phyloP scores from a whole-genome alignment of 2,797 vertebrate species.

The Macroramphosus scolopax region DNA sequence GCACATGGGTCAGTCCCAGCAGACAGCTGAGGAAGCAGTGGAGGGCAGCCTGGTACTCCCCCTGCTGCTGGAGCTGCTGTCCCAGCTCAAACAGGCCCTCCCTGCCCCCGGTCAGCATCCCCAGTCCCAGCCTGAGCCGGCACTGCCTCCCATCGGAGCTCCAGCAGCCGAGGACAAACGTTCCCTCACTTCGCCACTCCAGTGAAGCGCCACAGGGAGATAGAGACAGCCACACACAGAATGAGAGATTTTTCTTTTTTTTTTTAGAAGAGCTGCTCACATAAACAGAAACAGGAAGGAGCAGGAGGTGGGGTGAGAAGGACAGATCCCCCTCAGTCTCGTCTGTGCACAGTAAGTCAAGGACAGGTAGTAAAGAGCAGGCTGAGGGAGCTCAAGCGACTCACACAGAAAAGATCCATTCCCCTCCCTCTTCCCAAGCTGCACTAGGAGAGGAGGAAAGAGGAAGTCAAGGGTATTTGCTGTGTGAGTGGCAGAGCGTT shows the following conservation, averaged over 20 bases:
- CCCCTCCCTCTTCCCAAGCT: constrained; percentile 71
- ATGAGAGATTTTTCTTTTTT: not conserved
- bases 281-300: constrained; percentile 27
- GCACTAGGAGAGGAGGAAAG: constrained; percentile 74
- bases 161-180: constrained; percentile 48
- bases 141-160: constrained; percentile 76
- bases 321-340: constrained; percentile 44
- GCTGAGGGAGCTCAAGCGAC: constrained; percentile 62
- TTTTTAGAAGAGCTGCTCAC: constrained; percentile 24
- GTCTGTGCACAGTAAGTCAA: constrained; percentile 69
- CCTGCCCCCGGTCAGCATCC: constrained; percentile 81
- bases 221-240: constrained; percentile 32
- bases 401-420: constrained; percentile 68
- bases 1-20: constrained; percentile 81
- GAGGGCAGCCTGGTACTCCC: constrained; percentile 81
- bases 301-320: no score
- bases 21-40: constrained; percentile 84
- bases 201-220: constrained; percentile 54
- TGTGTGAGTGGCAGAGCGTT: constrained; percentile 63
- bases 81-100: constrained; percentile 85
- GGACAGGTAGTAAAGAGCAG: constrained; percentile 73
- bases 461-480: constrained; percentile 68
- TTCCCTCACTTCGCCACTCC: constrained; percentile 43
- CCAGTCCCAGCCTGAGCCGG: constrained; percentile 71
- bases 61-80: constrained; percentile 83